Evolutionary conservation across 1,140 invertebrate species (phyloP).

Genomic region (Cotesia chilonis): DNA sequence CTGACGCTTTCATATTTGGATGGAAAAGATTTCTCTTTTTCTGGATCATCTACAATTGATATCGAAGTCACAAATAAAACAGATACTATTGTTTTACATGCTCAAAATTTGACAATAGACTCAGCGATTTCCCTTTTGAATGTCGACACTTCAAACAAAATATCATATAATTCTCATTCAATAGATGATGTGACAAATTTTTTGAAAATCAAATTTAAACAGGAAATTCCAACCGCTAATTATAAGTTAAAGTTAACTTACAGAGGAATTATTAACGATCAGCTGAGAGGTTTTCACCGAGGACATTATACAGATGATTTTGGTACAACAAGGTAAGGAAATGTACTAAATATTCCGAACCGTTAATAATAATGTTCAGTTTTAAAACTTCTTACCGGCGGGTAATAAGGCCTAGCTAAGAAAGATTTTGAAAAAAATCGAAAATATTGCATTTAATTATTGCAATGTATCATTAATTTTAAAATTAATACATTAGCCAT

Average conservation of each 20-base stretch:
- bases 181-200: slow-evolving; percentile 15
- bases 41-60: slow-evolving; percentile 32
- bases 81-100: slow-evolving; percentile 42
- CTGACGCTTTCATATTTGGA: slow-evolving; percentile 36
- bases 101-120: slow-evolving; percentile 35
- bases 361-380: neutral
- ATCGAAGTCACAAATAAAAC: neutral
- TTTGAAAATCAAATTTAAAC: neutral
- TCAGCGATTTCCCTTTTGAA: too few species aligned
- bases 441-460: too few species aligned
- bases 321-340: slow-evolving; percentile 38
- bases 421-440: too few species aligned
- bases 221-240: neutral
- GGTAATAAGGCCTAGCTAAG: too few species aligned
- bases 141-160: neutral
- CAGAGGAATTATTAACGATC: slow-evolving; percentile 34
- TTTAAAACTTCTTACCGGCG: neutral
- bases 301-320: slow-evolving; percentile 41
- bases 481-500: too few species aligned
- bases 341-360: neutral
- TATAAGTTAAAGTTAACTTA: slow-evolving; percentile 38
- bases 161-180: neutral
- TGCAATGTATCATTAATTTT: too few species aligned
- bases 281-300: slow-evolving; percentile 44
- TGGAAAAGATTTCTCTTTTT: slow-evolving; percentile 40